Evolutionary conservation across 2,797 vertebrate species (phyloP), one percentile per base, ranked within the genome.

Genomic region (Kryptopterus vitreolus): DNA sequence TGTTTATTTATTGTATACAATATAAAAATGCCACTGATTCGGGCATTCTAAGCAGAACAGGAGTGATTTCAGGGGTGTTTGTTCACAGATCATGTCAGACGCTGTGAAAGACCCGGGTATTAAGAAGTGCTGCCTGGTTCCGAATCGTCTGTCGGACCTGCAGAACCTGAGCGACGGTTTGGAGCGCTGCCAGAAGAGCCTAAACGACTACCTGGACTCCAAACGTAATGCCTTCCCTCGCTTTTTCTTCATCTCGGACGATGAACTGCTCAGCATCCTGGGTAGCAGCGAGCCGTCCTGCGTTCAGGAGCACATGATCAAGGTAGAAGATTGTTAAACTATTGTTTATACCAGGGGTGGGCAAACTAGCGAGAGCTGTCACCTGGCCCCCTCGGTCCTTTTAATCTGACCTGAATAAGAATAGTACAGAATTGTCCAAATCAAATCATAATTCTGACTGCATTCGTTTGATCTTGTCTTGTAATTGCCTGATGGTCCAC

Each of bases 241-340:
- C 13, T 99, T 99, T 89, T 99, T 99, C 90, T 99, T 99, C 88
- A 97, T 99, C 81, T 99, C 98, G 0, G 97, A 99, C 4, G 98
- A 99, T 0, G 98, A 99, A 82, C 90, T 99, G 83, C 96, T 99
- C 75, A 98, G 97, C 90, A 97, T 99, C 82, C 91, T 99, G 81
- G 98, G 98, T 1, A 99, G 92, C 89, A 96, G 95, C 35, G 94
- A 95, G 71, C 95, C 95, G 0, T 78, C 93, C 22, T 97, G 96
- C 77, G 96, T 99, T 29, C 98, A 99, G 91, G 98, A 99, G 82
- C 97, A 99, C 88, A 96, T 99, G 90, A 99, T 99, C 77, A 99
- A 99, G 96, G 98, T 98, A 87, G 11, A 0, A 3, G 26, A 11
- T n/a, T n/a, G n/a, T n/a, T n/a, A n/a, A n/a, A n/a, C n/a, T n/a